Evolutionary conservation across 1,140 invertebrate species (phyloP), one percentile per base, ranked within the genome.

Genomic region (Akabosia matsudoensis): DNA sequence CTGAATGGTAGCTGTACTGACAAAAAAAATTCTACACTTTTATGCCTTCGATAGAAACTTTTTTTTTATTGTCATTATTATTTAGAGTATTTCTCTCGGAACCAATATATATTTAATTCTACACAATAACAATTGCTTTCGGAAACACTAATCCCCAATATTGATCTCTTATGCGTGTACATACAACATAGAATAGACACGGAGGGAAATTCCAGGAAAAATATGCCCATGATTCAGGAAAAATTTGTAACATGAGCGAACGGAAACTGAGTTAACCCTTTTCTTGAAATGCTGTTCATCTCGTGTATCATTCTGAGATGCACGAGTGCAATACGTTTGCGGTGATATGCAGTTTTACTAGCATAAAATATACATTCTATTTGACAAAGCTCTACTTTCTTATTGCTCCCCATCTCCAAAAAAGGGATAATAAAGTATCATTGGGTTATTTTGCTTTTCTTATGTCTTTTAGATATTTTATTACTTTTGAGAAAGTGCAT

Each of bases 221-320:
- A 31, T 7, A 67, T 67, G 61, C n/a, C n/a, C n/a, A 67, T 67
- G 61, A 67, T 67, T 30, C 61, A 67, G 28, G 22, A 13, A 22
- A n/a, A 30, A 67, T 67, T 67, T 67, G 61, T 67, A 75, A n/a
- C 45, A 24, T 61, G 51, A 52, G 51, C 34, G 54, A 75, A 70
- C 64, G 74, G 74, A 75, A 75, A 75, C 74, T 33, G 74, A 18
- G 34, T 75, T 70, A 75, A 75, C 74, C 74, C 74, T 75, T n/a
- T n/a, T 75, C 74, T 64, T n/a, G 14, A 75, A 37, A 70, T 31
- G 70, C 51, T 75, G 45, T 70, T 28, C 70, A 30, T 30, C 24
- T 30, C 3, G 24, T 67, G n/a, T 67, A 13, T 67, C 31, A 30
- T 67, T 30, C 61, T 67, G 28, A 3, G 24, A 13, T 7, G n/a